Conservation (phyloP, 2,797 vertebrate species). For the Pangasius macronema region DNA sequence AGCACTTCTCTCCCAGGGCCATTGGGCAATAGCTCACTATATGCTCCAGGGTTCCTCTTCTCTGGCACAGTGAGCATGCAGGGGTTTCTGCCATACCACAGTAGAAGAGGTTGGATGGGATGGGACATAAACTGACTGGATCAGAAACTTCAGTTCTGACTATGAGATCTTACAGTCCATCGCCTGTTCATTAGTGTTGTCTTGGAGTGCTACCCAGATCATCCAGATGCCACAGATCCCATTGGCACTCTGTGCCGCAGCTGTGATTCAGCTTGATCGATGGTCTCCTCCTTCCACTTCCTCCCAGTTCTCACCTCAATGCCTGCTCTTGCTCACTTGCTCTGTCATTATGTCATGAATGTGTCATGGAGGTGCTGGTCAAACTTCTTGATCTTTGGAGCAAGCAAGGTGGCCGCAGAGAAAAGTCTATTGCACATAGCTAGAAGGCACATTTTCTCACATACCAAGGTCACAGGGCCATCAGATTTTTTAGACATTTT, state of each 20-base stretch:
- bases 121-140: not conserved
- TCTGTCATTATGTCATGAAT: too few species aligned
- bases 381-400: not conserved
- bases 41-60: too few species aligned
- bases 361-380: not conserved
- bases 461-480: not conserved
- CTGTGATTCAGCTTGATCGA: too few species aligned
- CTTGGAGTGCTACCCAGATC: not conserved
- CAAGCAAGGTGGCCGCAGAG: not conserved
- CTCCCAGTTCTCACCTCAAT: too few species aligned
- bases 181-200: not conserved
- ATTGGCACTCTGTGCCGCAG: too few species aligned
- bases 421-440: not conserved
- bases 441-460: not conserved
- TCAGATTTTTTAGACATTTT: not conserved
- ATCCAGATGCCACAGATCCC: too few species aligned
- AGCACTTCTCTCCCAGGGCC: not conserved
- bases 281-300: too few species aligned
- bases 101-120: not conserved
- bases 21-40: not conserved
- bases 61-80: not conserved
- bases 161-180: not conserved
- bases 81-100: not conserved
- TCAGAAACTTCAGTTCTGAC: not conserved
- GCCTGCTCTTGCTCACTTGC: too few species aligned